Evolutionary conservation across 2,888 invertebrate species (phyloP).

Genomic region (Netelia virgata): DNA sequence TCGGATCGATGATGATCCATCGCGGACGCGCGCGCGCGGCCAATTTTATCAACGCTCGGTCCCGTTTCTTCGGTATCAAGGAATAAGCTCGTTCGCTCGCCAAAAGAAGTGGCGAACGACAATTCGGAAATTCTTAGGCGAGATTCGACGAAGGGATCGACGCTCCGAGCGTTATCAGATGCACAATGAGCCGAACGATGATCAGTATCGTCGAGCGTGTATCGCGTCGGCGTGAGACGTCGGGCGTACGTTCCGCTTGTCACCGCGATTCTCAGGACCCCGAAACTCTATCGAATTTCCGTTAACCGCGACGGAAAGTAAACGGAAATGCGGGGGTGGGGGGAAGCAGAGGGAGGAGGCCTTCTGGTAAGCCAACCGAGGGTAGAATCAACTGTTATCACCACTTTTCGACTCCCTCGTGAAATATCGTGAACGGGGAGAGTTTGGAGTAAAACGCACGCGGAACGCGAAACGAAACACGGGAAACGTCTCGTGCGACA

Average conservation of each 20-base stretch:
- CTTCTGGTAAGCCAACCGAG: neutral
- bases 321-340: neutral
- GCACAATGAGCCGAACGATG: slow-evolving; percentile 42
- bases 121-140: slow-evolving; percentile 59
- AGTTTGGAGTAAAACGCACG: slow-evolving; percentile 57
- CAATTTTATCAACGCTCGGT: slow-evolving; percentile 29
- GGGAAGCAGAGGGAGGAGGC: neutral
- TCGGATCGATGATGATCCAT: slow-evolving; percentile 64
- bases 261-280: neutral
- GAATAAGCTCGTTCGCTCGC: slow-evolving; percentile 17
- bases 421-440: slow-evolving; percentile 36
- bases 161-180: slow-evolving; percentile 55
- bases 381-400: slow-evolving; percentile 15
- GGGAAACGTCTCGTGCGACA: slow-evolving; percentile 72
- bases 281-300: slow-evolving; percentile 20
- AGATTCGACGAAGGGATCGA: slow-evolving; percentile 48
- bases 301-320: neutral
- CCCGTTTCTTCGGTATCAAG: slow-evolving; percentile 39
- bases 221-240: slow-evolving; percentile 55
- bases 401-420: slow-evolving; percentile 45
- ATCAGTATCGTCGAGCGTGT: slow-evolving; percentile 1
- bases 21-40: slow-evolving; percentile 49
- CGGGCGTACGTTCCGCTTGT: slow-evolving; percentile 11
- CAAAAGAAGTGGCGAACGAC: too few species aligned
- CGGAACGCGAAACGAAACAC: slow-evolving; percentile 68